A percentile compares a stretch with the other conserved stretches of the same genome.
Evolutionary conservation across 2,888 invertebrate species (phyloP).

Genomic region (Drosophila recens): DNA sequence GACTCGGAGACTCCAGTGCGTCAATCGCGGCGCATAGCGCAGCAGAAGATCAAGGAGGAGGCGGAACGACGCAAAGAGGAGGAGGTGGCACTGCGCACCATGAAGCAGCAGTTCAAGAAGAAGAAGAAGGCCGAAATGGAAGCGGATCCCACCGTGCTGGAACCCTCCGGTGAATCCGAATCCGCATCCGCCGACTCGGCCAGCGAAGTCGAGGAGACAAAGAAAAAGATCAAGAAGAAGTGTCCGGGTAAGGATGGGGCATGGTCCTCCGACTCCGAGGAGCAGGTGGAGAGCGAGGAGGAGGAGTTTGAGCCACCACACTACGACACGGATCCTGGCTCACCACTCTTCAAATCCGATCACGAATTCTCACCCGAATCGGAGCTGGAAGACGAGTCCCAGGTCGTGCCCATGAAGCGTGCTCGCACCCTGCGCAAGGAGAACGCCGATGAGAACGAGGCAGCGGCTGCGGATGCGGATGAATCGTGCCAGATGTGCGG

Average conservation of each 20-base stretch:
- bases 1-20: slow-evolving; percentile 87
- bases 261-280: slow-evolving; percentile 85
- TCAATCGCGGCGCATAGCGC: slow-evolving; percentile 94
- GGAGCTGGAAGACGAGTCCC: slow-evolving; percentile 90
- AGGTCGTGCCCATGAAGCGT: slow-evolving; percentile 90
- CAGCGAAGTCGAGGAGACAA: slow-evolving; percentile 80
- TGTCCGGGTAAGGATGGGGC: slow-evolving; percentile 82
- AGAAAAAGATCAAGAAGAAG: slow-evolving; percentile 85
- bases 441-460: slow-evolving; percentile 86
- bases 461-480: slow-evolving; percentile 79
- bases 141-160: slow-evolving; percentile 80
- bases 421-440: slow-evolving; percentile 93
- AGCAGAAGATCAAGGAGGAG: slow-evolving; percentile 94
- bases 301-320: slow-evolving; percentile 86
- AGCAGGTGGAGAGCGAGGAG: slow-evolving; percentile 86
- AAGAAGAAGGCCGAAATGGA: slow-evolving; percentile 85
- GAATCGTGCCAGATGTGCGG: slow-evolving; percentile 96
- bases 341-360: slow-evolving; percentile 90
- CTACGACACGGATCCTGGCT: slow-evolving; percentile 86
- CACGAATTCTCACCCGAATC: slow-evolving; percentile 97
- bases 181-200: slow-evolving; percentile 72
- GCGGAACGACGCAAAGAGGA: slow-evolving; percentile 91
- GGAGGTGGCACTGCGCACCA: slow-evolving; percentile 89
- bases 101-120: slow-evolving; percentile 89
- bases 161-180: slow-evolving; percentile 76